Conservation (phyloP, 2,888 invertebrate species). For the Thereva unica region DNA sequence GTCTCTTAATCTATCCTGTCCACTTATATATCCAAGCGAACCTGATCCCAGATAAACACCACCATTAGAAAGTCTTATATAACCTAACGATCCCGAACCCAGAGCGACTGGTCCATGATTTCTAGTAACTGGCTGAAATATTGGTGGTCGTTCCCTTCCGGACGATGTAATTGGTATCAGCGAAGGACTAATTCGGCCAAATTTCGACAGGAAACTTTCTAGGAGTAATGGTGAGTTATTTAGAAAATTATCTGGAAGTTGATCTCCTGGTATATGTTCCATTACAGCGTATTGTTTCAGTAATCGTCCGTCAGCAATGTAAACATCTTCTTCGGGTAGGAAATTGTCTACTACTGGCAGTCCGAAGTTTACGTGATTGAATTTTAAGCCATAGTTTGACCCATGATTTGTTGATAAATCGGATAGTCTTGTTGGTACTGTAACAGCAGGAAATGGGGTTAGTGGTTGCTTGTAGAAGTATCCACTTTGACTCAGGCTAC, state of each 20-base stretch:
- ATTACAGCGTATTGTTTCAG: constrained; percentile 57
- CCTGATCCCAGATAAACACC: constrained; percentile 57
- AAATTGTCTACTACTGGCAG: constrained; percentile 20
- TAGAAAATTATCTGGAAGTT: constrained; percentile 48
- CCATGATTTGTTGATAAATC: constrained; percentile 7
- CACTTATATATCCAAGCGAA: constrained; percentile 56
- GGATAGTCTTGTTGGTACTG: neutral
- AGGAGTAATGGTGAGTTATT: constrained; percentile 45
- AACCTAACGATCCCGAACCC: constrained; percentile 58
- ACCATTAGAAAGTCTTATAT: constrained; percentile 55
- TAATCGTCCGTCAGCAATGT: constrained; percentile 52
- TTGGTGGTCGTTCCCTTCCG: constrained; percentile 28
- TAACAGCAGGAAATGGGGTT: neutral
- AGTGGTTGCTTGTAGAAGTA: constrained; percentile 23
- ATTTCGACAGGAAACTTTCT: constrained; percentile 48
- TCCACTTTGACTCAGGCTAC: constrained; percentile 13
- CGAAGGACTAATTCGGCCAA: constrained; percentile 31
- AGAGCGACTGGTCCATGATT: constrained; percentile 50
- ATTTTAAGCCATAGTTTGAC: constrained; percentile 11
- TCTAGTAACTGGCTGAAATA: constrained; percentile 38
- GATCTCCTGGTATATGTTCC: constrained; percentile 55
- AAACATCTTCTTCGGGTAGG: constrained; percentile 45
- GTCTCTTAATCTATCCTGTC: constrained; percentile 50
- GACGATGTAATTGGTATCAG: constrained; percentile 5
- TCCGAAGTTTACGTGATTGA: constrained; percentile 3